Evolutionary conservation across 2,888 invertebrate genomes (phyloP).

Genomic region (Amblyjoppa fuscipennis): DNA sequence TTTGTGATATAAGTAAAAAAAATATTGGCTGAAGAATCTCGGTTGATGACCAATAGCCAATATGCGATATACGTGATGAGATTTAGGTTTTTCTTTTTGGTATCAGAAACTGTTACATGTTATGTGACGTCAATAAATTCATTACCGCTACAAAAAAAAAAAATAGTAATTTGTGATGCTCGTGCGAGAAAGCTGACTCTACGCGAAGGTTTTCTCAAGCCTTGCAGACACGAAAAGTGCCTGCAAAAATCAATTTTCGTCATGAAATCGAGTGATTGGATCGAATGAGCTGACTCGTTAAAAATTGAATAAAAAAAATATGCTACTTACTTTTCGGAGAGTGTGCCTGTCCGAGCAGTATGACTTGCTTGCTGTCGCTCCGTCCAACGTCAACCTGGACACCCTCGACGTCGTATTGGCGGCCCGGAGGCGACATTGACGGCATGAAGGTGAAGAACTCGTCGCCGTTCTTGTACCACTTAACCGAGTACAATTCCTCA

Average conservation of each 20-base stretch:
- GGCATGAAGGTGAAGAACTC: slow-evolving; percentile 82
- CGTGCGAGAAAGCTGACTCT: no score
- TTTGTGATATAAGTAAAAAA: no score
- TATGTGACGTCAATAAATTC: no score
- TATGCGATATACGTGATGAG: no score
- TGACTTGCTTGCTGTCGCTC: slow-evolving; percentile 79
- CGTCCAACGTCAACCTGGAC: slow-evolving; percentile 77
- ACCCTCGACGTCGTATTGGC: slow-evolving; percentile 73
- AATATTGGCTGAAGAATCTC: no score
- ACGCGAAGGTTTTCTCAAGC: no score
- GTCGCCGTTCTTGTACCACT: slow-evolving; percentile 81
- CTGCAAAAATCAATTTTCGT: neutral
- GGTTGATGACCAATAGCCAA: no score
- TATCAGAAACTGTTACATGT: no score
- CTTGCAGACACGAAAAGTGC: no score
- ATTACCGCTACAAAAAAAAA: no score
- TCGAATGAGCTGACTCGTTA: neutral
- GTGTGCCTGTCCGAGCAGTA: slow-evolving; percentile 75
- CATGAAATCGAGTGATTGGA: neutral
- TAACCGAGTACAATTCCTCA: slow-evolving; percentile 81
- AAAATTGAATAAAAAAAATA: neutral
- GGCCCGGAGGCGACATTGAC: slow-evolving; percentile 72
- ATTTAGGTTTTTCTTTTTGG: no score
- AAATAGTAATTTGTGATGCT: no score
- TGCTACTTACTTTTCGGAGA: slow-evolving; percentile 74